Evolutionary conservation across 53 echinoderm and acorn worm genomes (phyloP), one percentile per base, ranked within the genome.

Genomic region (Actinopyga echinites): DNA sequence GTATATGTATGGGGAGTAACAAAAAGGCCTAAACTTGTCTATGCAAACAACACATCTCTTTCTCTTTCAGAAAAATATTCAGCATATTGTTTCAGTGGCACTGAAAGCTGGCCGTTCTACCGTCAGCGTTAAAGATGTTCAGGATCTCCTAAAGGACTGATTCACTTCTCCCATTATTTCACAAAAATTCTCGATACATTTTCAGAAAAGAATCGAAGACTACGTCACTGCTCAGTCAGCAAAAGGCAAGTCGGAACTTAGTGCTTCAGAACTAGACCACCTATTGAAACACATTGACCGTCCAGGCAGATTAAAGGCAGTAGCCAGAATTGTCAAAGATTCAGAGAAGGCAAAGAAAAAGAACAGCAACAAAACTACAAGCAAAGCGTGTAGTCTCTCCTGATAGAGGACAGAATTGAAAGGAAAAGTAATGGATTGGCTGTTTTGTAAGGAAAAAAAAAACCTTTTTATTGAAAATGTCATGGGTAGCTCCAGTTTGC

Each of bases 301-400:
- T n/a, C 86, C 86, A 8, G 61, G 74, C 0, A 83, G 87, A 38
- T 95, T 95, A 82, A 83, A 79, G 64, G 93, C 86, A 0, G 95
- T 90, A 6, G 95, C 93, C 11, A 69, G 82, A 38, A 89, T 95
- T 22, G 69, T 93, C 12, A 83, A 56, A 24, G 35, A 86, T 30
- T 64, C 84, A 3, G 91, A 93, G 43, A 80, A 66, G 57, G 85
- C 93, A 30, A 90, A 90, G 69, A 87, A 85, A 32, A 30, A 12
- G 44, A 42, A 12, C 15, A 64, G 90, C 12, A 92, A 86, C 30
- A 81, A 84, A 57, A 90, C 85, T 69, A 95, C 84, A 21, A 95
- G 95, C 69, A 71, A 82, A 34, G 86, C 93, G 1, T 95, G 95
- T 42, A 80, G 69, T 31, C 40, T 95, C 6, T 71, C 43, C 1